Evolutionary conservation across 2,797 vertebrate genomes (phyloP).

Genomic region (Jordanella pulchra): DNA sequence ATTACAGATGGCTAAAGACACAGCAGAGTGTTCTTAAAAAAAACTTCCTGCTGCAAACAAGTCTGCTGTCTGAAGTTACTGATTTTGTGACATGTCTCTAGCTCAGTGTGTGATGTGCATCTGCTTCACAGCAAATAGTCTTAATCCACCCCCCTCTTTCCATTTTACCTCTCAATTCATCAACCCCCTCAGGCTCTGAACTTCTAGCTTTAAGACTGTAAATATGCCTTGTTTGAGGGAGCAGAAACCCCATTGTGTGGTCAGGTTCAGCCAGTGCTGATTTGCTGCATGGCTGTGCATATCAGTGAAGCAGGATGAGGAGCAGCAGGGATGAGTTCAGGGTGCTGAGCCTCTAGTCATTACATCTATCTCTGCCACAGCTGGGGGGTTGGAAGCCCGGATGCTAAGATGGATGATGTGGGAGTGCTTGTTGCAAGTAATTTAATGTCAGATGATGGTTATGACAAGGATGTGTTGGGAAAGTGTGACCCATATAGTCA

Average conservation of each 20-base stretch:
- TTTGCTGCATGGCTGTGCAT: constrained; percentile 72
- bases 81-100: constrained; percentile 54
- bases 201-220: constrained; percentile 46
- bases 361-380: constrained; percentile 59
- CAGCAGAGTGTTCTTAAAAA: constrained; percentile 17
- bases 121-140: constrained; percentile 61
- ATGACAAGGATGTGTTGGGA: constrained; percentile 14
- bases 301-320: constrained; percentile 60
- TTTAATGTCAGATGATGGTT: constrained; percentile 24
- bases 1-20: constrained; percentile 19
- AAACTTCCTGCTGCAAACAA: constrained; percentile 51
- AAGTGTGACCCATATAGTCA: neutral
- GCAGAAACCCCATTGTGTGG: constrained; percentile 53
- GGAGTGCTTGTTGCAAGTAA: constrained; percentile 30
- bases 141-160: constrained; percentile 56
- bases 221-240: constrained; percentile 38
- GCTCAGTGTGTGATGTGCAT: constrained; percentile 59
- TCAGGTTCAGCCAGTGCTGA: constrained; percentile 48
- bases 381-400: constrained; percentile 37
- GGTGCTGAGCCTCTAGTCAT: constrained; percentile 57
- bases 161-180: constrained; percentile 30
- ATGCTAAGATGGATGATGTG: constrained; percentile 33
- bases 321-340: constrained; percentile 68
- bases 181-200: constrained; percentile 37
- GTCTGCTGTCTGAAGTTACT: constrained; percentile 28